Conservation (phyloP, 2,113 vertebrate genomes). For the Monopterus albus region DNA sequence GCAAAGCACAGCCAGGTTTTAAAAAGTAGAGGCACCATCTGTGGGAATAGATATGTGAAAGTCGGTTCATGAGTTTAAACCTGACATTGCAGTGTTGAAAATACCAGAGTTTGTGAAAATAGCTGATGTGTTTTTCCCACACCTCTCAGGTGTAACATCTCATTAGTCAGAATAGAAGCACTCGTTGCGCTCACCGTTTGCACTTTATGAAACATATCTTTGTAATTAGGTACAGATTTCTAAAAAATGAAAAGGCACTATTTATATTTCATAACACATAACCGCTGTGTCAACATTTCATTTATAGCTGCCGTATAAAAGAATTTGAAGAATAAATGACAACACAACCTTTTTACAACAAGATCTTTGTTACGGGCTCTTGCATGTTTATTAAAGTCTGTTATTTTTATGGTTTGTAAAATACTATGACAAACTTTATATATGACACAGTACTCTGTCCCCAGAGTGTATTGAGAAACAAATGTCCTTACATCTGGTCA, state of each 20-base stretch:
- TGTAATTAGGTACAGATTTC: neutral
- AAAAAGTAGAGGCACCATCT: no score
- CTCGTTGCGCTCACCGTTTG: neutral
- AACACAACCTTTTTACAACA: no score
- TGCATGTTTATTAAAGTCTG: neutral
- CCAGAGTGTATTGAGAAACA: constrained; percentile 2
- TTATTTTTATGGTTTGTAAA: neutral
- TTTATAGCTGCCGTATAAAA: neutral
- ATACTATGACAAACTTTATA: neutral
- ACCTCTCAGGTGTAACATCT: neutral
- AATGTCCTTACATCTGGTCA: constrained; percentile 29
- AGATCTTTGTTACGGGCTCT: no score
- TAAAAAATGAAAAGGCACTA: neutral
- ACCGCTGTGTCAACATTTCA: no score
- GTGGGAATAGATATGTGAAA: no score
- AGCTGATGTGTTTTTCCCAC: neutral
- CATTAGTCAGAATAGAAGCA: no score
- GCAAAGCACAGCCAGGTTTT: constrained; percentile 36
- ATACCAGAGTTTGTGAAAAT: no score
- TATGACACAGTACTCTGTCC: neutral
- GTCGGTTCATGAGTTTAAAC: no score
- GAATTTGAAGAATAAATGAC: no score
- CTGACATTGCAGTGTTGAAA: no score
- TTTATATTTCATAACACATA: no score
- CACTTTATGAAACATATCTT: neutral